Conservation (phyloP, 2,888 invertebrate species). For the Ashinkailepas kermadecensis region DNA sequence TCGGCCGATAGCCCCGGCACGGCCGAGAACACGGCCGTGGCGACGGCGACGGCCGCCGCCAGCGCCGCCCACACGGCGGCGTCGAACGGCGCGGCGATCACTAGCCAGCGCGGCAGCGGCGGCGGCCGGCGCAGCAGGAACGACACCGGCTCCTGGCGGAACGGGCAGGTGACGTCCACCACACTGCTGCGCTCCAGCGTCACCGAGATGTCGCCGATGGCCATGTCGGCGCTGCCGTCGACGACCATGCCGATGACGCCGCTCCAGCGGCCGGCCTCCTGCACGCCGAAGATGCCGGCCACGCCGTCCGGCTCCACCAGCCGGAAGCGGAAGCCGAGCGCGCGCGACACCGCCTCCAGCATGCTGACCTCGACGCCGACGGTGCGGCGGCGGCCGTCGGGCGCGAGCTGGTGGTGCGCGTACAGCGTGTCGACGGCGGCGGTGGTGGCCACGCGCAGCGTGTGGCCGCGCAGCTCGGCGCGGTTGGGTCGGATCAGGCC, state of each 20-base stretch:
- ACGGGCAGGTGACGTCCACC: neutral
- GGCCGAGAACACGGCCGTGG: neutral
- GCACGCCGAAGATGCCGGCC: neutral
- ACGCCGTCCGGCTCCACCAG: neutral
- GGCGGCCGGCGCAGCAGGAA: neutral
- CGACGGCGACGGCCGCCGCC: neutral
- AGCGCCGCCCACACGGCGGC: neutral
- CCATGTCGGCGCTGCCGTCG: neutral
- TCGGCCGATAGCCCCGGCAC: neutral
- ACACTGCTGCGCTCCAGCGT: neutral
- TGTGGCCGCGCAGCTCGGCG: neutral
- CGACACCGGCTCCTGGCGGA: neutral
- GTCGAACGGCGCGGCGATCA: neutral
- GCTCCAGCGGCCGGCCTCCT: neutral
- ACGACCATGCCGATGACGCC: neutral
- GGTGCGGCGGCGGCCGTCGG: neutral
- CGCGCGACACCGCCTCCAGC: neutral
- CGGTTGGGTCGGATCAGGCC: neutral
- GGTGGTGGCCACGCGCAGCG: neutral
- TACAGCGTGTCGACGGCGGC: neutral
- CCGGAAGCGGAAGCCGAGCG: neutral
- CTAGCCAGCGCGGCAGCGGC: slow-evolving; percentile 2
- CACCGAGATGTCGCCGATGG: slow-evolving; percentile 1
- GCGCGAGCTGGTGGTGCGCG: neutral
- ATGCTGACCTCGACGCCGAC: neutral